Evolutionary conservation across 2,888 invertebrate species (phyloP), one percentile per base, ranked within the genome.

Genomic region (Scrobipalpa atriplicella): DNA sequence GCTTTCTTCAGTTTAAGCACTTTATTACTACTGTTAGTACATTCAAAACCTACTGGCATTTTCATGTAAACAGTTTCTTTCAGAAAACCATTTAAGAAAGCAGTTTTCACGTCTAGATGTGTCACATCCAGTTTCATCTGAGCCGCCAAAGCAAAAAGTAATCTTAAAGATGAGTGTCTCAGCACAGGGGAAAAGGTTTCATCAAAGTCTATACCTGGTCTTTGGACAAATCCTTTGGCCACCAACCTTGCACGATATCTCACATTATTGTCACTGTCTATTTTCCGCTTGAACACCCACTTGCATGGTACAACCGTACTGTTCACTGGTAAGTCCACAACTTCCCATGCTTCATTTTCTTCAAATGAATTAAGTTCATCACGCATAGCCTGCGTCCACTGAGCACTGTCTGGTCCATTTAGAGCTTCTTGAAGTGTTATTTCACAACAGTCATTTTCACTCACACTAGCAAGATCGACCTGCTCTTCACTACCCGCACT

Each of bases 391-490:
- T 11, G n/a, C 16, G 7, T 60, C 60, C 60, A 60, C 8, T 60
- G 13, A n/a, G n/a, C 38, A n/a, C 16, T 60, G 1, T 64, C 18
- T n/a, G 64, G 64, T 13, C 64, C 18, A 3, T 36, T 38, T 11
- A 54, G 19, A 39, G 64, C 64, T 18, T 64, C 64, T 29, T 29
- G 13, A 5, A 63, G 10, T 10, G n/a, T 47, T 11, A 62, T 16
- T 8, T 19, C 21, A 54, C 10, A 1, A 54, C 29, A 54, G 21
- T 54, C 21, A n/a, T n/a, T n/a, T n/a, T n/a, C n/a, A n/a, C n/a
- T n/a, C n/a, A n/a, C n/a, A n/a, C n/a, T n/a, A n/a, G n/a, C n/a
- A n/a, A n/a, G n/a, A n/a, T n/a, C n/a, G n/a, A n/a, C n/a, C n/a
- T n/a, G n/a, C 10, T 21, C 5, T 10, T 54, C 21, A 21, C 19